Conservation (phyloP, 2,888 invertebrate genomes). For the Amiota mariae region DNA sequence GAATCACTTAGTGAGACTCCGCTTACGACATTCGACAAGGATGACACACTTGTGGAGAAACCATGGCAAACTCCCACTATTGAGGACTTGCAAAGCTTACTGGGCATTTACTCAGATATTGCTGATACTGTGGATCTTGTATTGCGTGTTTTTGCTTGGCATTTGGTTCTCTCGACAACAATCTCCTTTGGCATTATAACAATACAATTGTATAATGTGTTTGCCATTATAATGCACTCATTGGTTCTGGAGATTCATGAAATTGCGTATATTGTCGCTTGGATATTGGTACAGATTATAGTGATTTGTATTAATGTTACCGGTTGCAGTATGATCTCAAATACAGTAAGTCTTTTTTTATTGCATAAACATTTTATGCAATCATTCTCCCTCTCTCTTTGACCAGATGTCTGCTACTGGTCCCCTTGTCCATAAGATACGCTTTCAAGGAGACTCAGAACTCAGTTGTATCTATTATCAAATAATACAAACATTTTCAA, state of each 20-base stretch:
- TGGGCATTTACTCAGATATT: slow-evolving; percentile 52
- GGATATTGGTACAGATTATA: slow-evolving; percentile 59
- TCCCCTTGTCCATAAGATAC: slow-evolving; percentile 52
- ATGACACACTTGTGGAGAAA: slow-evolving; percentile 4
- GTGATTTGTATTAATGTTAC: slow-evolving; percentile 57
- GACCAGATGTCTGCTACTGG: slow-evolving; percentile 58
- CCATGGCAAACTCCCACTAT: slow-evolving; percentile 9
- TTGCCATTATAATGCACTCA: slow-evolving; percentile 53
- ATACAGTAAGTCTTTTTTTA: slow-evolving; percentile 48
- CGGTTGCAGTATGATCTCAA: slow-evolving; percentile 53
- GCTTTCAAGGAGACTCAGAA: slow-evolving; percentile 36
- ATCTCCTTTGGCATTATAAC: slow-evolving; percentile 59
- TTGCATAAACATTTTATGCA: background rate
- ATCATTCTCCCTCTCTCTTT: background rate
- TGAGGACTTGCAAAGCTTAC: slow-evolving; percentile 47
- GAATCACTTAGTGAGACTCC: slow-evolving; percentile 34
- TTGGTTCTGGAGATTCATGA: slow-evolving; percentile 51
- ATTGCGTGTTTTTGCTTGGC: slow-evolving; percentile 54
- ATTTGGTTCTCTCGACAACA: slow-evolving; percentile 55
- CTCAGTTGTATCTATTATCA: slow-evolving; percentile 38
- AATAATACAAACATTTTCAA: slow-evolving; percentile 57
- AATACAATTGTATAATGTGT: slow-evolving; percentile 61
- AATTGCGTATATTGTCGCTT: slow-evolving; percentile 51
- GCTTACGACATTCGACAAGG: slow-evolving; percentile 22
- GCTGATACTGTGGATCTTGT: slow-evolving; percentile 55